Percentiles rank a stretch among this genome's conserved stretches.
phyloP scores from a whole-genome alignment of 2,113 vertebrate genomes.

The Chionis minor region DNA sequence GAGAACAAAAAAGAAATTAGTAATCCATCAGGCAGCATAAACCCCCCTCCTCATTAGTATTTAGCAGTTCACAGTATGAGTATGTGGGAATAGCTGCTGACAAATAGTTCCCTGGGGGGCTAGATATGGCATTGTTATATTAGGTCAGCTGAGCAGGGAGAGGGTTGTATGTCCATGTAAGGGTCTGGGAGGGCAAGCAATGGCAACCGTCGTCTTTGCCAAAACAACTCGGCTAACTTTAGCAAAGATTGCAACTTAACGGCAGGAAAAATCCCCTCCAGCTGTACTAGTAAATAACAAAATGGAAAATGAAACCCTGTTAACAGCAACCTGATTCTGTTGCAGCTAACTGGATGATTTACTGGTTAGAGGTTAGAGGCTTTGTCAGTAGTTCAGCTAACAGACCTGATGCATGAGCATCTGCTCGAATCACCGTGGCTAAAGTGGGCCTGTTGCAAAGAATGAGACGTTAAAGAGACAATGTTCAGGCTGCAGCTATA shows the following conservation, averaged over 20 bases:
- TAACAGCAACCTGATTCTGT: background rate
- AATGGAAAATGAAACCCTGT: conserved; percentile 51
- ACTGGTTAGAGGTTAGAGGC: background rate
- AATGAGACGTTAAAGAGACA: background rate
- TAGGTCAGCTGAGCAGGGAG: conserved; percentile 44
- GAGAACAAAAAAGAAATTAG: conserved; percentile 53
- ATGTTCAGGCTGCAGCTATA: background rate
- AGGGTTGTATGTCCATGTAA: conserved; percentile 20
- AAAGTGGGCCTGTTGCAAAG: background rate
- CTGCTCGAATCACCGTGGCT: background rate
- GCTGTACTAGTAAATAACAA: conserved; percentile 59
- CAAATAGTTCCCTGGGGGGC: conserved; percentile 29
- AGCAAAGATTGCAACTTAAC: conserved; percentile 42
- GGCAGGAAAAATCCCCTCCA: conserved; percentile 49
- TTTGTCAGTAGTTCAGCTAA: background rate
- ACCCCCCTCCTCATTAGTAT: background rate
- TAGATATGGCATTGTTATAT: conserved; percentile 26
- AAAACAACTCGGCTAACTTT: conserved; percentile 29
- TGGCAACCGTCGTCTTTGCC: conserved; percentile 14
- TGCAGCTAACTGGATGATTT: conserved; percentile 22
- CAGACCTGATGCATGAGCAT: background rate
- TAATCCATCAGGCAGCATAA: conserved; percentile 31
- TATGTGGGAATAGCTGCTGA: conserved; percentile 47
- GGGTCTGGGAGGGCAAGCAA: conserved; percentile 38
- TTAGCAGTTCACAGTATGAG: conserved; percentile 32